These are phyloP conservation scores for Lycaon pictus DNA, from an alignment of 2,113 vertebrate genomes.

Conservation along the genomic window DNA sequence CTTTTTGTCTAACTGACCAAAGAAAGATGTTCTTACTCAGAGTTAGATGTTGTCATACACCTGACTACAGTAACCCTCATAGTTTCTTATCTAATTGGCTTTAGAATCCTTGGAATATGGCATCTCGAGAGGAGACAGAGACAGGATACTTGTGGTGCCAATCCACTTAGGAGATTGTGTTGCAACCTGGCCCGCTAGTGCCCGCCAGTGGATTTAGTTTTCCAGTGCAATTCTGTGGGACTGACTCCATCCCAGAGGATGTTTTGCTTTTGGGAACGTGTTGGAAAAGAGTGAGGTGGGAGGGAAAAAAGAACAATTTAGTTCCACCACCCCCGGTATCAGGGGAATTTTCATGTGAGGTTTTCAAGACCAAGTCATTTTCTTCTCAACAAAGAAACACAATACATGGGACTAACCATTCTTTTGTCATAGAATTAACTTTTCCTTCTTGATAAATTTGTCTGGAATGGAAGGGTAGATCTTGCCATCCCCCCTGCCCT, in stretches of 20 bases:
- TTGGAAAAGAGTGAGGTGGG: not conserved
- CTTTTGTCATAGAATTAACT: constrained; percentile 46
- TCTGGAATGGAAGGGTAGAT: not conserved
- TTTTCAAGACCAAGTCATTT: not conserved
- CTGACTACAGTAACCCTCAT: not conserved
- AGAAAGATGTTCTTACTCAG: not conserved
- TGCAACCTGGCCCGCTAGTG: not conserved
- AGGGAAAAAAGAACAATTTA: not conserved
- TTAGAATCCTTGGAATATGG: not conserved
- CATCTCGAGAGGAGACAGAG: not conserved
- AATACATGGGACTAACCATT: not conserved
- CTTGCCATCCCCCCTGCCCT: not conserved
- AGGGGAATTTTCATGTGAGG: not conserved
- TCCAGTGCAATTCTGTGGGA: not conserved
- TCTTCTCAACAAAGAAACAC: constrained; percentile 22
- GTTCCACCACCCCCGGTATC: not conserved
- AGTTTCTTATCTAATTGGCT: not conserved
- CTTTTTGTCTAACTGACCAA: not conserved
- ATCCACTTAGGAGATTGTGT: not conserved
- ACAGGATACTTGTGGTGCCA: rapidly evolving
- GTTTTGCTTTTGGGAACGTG: not conserved
- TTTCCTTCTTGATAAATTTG: constrained; percentile 28
- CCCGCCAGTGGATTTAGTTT: not conserved
- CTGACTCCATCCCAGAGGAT: not conserved
- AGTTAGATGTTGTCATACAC: not conserved